Percentiles rank a stretch among this genome's conserved stretches.
Conservation (phyloP, 2,113 vertebrate genomes). For the Carollia perspicillata region DNA sequence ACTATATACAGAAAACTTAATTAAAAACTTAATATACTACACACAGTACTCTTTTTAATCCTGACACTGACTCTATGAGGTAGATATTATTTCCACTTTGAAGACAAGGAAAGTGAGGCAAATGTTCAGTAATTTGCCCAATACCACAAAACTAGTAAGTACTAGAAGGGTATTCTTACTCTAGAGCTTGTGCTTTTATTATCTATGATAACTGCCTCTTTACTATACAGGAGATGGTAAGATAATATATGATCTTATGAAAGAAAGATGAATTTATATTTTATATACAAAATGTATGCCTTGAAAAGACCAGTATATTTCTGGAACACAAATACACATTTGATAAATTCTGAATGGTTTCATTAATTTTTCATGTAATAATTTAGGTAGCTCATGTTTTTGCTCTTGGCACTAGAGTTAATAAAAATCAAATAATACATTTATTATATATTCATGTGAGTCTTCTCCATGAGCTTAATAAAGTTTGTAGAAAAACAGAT, state of each 20-base stretch:
- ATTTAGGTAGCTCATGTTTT: not conserved
- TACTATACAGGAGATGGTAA: not conserved
- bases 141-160: not conserved
- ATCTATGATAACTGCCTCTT: not conserved
- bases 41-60: not conserved
- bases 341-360: conserved; percentile 33
- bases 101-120: not conserved
- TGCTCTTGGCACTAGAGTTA: not conserved
- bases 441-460: conserved; percentile 30
- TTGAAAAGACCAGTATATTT: conserved; percentile 6
- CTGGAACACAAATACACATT: not conserved
- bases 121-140: not conserved
- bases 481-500: not conserved
- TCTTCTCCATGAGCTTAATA: conserved; percentile 20
- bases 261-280: conserved; percentile 18
- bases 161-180: not conserved
- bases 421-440: conserved; percentile 24
- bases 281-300: not conserved
- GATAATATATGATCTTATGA: not conserved
- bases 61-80: not conserved
- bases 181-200: not conserved
- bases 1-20: not conserved
- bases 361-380: conserved; percentile 16
- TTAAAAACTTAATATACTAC: too few relatives aligned
- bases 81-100: not conserved